A percentile compares a stretch with the other conserved stretches of the same genome.
Conservation (phyloP, 2,113 vertebrate species). For the Catharus bicknelli region DNA sequence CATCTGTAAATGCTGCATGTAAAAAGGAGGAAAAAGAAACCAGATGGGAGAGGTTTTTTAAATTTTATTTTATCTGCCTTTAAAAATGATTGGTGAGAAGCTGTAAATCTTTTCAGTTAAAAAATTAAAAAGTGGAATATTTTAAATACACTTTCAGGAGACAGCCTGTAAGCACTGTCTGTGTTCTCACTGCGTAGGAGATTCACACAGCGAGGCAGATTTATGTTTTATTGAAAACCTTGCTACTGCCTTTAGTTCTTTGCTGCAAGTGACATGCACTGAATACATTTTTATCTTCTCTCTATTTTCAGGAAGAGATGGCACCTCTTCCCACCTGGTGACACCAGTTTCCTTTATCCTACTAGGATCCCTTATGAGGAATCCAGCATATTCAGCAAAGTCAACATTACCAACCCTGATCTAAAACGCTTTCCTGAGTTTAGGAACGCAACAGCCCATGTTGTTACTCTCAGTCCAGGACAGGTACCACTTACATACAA, state of each 20-base stretch:
- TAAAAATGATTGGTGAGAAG: conserved; percentile 51
- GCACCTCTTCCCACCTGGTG: conserved; percentile 93
- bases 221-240: conserved; percentile 64
- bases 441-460: conserved; percentile 70
- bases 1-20: conserved; percentile 10
- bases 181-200: conserved; percentile 48
- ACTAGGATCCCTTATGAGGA: conserved; percentile 97
- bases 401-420: conserved; percentile 87
- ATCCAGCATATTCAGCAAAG: conserved; percentile 94
- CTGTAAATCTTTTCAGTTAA: conserved; percentile 57
- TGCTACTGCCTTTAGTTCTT: conserved; percentile 57
- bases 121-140: conserved; percentile 59
- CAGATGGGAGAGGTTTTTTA: conserved; percentile 23
- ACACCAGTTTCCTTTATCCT: conserved; percentile 87
- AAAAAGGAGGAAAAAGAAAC: background rate
- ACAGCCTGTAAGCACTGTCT: conserved; percentile 49
- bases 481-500: conserved; percentile 77
- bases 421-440: conserved; percentile 81
- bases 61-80: conserved; percentile 22
- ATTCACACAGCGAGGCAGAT: conserved; percentile 40
- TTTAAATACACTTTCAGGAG: conserved; percentile 45
- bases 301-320: conserved; percentile 87
- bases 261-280: conserved; percentile 14
- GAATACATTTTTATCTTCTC: conserved; percentile 40
- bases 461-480: conserved; percentile 86